These are phyloP conservation scores for Penaeus monodon DNA, from an alignment of 2,888 invertebrate species.

Conservation along the genomic window DNA sequence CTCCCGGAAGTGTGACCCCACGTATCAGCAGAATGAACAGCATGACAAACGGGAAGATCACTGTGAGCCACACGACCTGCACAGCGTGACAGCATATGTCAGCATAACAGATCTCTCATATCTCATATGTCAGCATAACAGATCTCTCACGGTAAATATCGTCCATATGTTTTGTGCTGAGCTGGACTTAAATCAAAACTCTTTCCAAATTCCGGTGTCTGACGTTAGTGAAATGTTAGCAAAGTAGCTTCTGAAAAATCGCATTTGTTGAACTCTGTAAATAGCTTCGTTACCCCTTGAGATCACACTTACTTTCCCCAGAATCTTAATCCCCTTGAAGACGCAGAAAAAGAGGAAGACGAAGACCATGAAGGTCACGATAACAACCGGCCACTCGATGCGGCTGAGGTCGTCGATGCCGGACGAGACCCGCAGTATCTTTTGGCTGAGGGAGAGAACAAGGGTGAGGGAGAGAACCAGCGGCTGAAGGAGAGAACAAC, in stretches of 20 bases:
- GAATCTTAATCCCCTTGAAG: constrained; percentile 87
- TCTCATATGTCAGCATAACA: no score
- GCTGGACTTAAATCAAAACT: no score
- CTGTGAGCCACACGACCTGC: constrained; percentile 88
- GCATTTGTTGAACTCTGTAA: no score
- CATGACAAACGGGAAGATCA: constrained; percentile 84
- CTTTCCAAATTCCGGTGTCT: no score
- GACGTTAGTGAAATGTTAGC: no score
- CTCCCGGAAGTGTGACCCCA: constrained; percentile 85
- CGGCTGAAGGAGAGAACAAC: no score
- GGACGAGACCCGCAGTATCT: constrained; percentile 82
- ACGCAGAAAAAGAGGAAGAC: constrained; percentile 86
- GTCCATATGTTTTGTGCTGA: no score
- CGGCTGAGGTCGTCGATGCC: constrained; percentile 82
- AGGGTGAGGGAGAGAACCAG: no score
- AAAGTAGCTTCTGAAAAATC: no score
- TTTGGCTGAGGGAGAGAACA: constrained; percentile 74
- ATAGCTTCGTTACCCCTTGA: no score
- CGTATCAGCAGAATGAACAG: constrained; percentile 80
- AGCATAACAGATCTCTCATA: no score
- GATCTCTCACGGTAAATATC: no score
- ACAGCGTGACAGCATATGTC: constrained; percentile 1
- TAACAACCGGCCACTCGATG: constrained; percentile 84
- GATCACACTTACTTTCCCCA: constrained; percentile 79
- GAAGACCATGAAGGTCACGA: constrained; percentile 84